Evolutionary conservation across 1,140 invertebrate species (phyloP), one percentile per base, ranked within the genome.

Genomic region (Halictus rubicundus): DNA sequence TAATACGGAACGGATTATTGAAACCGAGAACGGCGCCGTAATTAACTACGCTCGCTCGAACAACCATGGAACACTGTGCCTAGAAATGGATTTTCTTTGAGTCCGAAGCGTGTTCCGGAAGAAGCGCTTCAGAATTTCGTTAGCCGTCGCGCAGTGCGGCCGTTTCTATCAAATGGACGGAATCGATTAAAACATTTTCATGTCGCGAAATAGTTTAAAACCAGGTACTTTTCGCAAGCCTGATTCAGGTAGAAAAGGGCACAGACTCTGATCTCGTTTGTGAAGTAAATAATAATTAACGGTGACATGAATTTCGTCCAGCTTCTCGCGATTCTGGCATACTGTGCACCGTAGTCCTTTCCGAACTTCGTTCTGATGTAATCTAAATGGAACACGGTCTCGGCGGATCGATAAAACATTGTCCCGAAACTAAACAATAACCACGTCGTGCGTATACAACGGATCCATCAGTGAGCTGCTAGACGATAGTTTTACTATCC

Each of bases 321-420:
- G n/a, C n/a, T n/a, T n/a, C n/a, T n/a, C n/a, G n/a, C n/a, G n/a
- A n/a, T n/a, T n/a, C n/a, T 32, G 32, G 32, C 32, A 5, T n/a
- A 32, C 32, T 32, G 3, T 32, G 32, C 32, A 4, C 60, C n/a
- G 37, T 68, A 6, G 21, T 37, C 68, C 71, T 65, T 68, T 60
- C 52, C 54, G 65, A 81, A 81, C 65, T 60, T 74, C 77, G 49
- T 37, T 23, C 61, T 75, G 78, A 79, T 82, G 73, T 70, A 71
- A 76, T 85, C 75, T 77, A 84, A 78, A 85, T 85, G 78, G 73
- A 82, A 72, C 65, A 82, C 69, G 61, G 59, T 77, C 73, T 60
- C 64, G 16, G 25, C 21, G 63, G 49, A 73, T 83, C 68, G 64
- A 84, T 83, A 84, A 83, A 69, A 49, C 68, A 71, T 57, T 69